phyloP scores from a whole-genome alignment of 2,113 vertebrate genomes.

The Anhinga rufa region DNA sequence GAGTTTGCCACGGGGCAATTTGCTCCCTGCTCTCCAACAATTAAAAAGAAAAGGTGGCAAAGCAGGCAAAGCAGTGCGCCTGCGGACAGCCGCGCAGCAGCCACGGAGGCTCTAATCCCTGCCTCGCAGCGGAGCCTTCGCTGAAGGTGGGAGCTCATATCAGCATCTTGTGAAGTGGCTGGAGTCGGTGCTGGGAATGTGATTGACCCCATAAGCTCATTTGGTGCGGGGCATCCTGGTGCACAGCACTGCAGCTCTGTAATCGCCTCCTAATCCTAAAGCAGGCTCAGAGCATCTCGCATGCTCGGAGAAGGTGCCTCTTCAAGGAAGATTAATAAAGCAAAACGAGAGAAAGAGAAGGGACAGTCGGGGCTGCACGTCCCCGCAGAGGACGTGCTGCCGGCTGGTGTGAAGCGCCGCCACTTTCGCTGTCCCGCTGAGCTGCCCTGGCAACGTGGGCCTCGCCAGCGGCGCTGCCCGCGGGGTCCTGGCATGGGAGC shows the following conservation, averaged over 20 bases:
- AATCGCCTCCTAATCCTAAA: conserved; percentile 5
- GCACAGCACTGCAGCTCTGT: not conserved
- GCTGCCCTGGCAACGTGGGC: not conserved
- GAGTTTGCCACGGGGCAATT: not conserved
- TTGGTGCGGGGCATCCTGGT: not conserved
- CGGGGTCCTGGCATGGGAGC: not conserved
- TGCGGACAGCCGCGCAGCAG: not conserved
- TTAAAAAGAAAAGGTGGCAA: not conserved
- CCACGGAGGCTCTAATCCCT: not conserved
- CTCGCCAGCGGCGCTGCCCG: fast-evolving
- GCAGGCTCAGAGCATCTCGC: not conserved
- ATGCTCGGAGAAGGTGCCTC: not conserved
- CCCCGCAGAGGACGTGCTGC: fast-evolving
- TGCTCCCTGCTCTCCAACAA: not conserved
- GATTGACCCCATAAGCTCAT: not conserved
- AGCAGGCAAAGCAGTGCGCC: not conserved
- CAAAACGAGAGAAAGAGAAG: not conserved
- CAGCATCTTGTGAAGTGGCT: not conserved
- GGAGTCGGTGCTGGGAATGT: not conserved
- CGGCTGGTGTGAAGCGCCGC: fast-evolving
- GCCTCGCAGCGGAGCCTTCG: not conserved
- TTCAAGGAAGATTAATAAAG: not conserved
- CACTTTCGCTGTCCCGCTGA: fast-evolving
- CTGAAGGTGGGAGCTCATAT: not conserved
- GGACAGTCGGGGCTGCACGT: not conserved